Evolutionary conservation across 2,888 invertebrate genomes (phyloP).

Genomic region (Eupithecia subumbrata): DNA sequence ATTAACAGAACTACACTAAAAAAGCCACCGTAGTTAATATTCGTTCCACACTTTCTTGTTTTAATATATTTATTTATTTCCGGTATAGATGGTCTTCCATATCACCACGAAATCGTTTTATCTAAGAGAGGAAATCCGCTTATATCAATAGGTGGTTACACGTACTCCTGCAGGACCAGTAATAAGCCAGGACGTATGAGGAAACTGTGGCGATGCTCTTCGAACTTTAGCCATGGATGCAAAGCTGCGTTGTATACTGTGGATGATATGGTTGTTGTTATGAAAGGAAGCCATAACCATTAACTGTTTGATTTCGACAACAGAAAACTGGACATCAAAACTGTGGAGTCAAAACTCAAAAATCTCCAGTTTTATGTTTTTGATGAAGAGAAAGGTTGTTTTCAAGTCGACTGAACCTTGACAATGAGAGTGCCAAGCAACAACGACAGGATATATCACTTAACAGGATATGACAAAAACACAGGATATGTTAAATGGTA

Average conservation of each 20-base stretch:
- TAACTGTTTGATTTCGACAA: not conserved
- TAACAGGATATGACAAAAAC: too few relatives aligned
- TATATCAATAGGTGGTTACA: not conserved
- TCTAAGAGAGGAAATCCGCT: not conserved
- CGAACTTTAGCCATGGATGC: not conserved
- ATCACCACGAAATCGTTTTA: not conserved
- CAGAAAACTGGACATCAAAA: not conserved
- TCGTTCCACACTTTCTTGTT: not conserved
- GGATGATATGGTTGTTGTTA: too few relatives aligned
- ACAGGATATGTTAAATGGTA: too few relatives aligned
- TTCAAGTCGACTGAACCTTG: too few relatives aligned
- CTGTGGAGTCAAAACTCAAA: too few relatives aligned
- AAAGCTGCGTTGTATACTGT: not conserved
- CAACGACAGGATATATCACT: too few relatives aligned
- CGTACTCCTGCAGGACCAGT: constrained; percentile 1
- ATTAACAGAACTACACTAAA: not conserved
- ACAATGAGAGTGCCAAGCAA: too few relatives aligned
- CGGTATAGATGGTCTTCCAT: not conserved
- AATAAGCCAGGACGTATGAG: too few relatives aligned
- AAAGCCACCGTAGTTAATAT: not conserved
- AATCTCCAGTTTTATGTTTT: too few relatives aligned
- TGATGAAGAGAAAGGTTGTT: too few relatives aligned
- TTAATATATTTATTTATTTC: not conserved
- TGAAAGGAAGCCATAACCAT: constrained; percentile 1
- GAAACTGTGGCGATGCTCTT: constrained; percentile 11